Conservation (phyloP, 2,888 invertebrate genomes). For the Drosophila recens region DNA sequence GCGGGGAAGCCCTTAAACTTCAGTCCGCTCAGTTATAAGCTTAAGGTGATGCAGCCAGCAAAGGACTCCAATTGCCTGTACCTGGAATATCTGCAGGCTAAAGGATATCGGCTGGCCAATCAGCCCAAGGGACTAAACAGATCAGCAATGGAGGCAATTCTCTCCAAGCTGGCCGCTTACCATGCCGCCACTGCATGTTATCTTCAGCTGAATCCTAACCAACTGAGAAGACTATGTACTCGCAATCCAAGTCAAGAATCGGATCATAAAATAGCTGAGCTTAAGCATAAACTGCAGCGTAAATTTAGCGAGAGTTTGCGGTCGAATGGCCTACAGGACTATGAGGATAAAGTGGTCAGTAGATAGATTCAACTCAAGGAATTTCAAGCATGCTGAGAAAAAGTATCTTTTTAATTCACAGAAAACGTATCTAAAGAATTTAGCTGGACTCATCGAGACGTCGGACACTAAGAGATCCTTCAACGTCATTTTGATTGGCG, state of each 20-base stretch:
- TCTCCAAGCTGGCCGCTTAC: slow-evolving; percentile 78
- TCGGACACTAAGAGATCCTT: slow-evolving; percentile 50
- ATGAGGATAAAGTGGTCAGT: slow-evolving; percentile 74
- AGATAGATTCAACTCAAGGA: background rate
- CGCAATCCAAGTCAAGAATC: slow-evolving; percentile 1
- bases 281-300: slow-evolving; percentile 38
- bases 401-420: slow-evolving; percentile 22
- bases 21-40: slow-evolving; percentile 48
- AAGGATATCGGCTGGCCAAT: slow-evolving; percentile 64
- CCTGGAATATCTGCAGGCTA: slow-evolving; percentile 68
- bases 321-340: slow-evolving; percentile 47
- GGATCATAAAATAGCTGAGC: background rate
- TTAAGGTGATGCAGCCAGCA: slow-evolving; percentile 16
- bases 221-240: slow-evolving; percentile 35
- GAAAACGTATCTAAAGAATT: slow-evolving; percentile 58
- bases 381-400: background rate
- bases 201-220: slow-evolving; percentile 34
- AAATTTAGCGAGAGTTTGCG: slow-evolving; percentile 64
- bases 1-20: slow-evolving; percentile 53
- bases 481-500: slow-evolving; percentile 72
- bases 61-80: slow-evolving; percentile 48
- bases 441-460: background rate
- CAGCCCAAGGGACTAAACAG: slow-evolving; percentile 69
- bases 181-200: slow-evolving; percentile 79
- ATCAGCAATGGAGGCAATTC: slow-evolving; percentile 60